phyloP scores from a whole-genome alignment of 2,113 vertebrate species.

The Picathartes gymnocephalus region DNA sequence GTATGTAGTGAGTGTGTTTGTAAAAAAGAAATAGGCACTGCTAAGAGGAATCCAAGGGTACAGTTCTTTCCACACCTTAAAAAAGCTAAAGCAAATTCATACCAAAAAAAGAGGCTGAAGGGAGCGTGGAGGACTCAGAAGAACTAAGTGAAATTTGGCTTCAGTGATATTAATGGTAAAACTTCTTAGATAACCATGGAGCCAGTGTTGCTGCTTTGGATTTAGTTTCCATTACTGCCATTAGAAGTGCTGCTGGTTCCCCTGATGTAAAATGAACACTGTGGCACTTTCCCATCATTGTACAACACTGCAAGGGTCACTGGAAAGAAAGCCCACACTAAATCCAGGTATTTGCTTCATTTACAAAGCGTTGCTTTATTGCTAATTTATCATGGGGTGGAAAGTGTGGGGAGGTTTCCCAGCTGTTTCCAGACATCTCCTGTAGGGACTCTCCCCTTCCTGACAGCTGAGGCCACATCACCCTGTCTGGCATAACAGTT shows the following conservation, averaged over 20 bases:
- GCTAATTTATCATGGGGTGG: background rate
- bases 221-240: background rate
- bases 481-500: background rate
- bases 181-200: background rate
- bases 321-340: background rate
- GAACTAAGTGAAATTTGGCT: background rate
- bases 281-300: background rate
- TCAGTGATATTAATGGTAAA: background rate
- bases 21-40: background rate
- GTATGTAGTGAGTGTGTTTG: background rate
- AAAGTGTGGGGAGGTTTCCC: slow-evolving; percentile 22
- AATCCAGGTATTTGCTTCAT: background rate
- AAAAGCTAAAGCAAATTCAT: background rate
- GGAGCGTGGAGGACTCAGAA: background rate
- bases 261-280: background rate
- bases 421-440: slow-evolving; percentile 30
- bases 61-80: background rate
- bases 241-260: background rate
- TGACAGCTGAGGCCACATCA: background rate
- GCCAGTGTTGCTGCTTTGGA: background rate
- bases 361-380: slow-evolving; percentile 22
- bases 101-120: background rate
- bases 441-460: background rate
- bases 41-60: background rate
- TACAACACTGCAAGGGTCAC: background rate